These are phyloP conservation scores for Lottia gigantea DNA, from an alignment of 2,888 invertebrate genomes.

Conservation along the genomic window DNA sequence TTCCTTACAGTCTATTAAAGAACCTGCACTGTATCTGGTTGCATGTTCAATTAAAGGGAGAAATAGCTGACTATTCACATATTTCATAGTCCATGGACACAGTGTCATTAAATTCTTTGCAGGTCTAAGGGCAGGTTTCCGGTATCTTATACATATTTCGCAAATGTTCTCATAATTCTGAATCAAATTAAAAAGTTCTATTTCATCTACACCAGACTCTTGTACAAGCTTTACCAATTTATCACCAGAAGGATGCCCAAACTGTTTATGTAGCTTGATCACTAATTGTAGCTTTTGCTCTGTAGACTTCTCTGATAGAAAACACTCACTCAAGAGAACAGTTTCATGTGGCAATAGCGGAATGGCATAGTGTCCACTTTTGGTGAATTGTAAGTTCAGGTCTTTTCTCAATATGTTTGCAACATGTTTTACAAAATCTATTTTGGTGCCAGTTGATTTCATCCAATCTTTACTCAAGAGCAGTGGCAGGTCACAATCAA, in stretches of 20 bases:
- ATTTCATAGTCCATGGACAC: constrained; percentile 10
- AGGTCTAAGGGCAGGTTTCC: background rate
- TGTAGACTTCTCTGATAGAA: too few species aligned
- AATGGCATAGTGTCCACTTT: constrained; percentile 1
- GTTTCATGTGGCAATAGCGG: background rate
- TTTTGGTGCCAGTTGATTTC: background rate
- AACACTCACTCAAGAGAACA: background rate
- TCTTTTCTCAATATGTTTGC: background rate
- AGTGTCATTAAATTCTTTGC: constrained; percentile 8
- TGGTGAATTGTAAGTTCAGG: background rate
- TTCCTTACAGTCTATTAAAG: background rate
- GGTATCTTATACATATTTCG: background rate
- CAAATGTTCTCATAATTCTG: background rate
- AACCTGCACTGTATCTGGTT: constrained; percentile 6
- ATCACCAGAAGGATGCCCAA: constrained; percentile 3
- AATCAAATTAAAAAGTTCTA: background rate
- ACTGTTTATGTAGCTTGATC: background rate
- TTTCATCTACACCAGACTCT: constrained; percentile 1
- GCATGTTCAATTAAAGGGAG: constrained; percentile 9
- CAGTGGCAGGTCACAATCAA: constrained; percentile 3
- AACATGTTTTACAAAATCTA: background rate
- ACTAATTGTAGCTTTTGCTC: background rate
- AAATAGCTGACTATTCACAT: background rate
- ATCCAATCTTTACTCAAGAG: background rate
- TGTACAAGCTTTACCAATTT: background rate